Base-by-base conservation (phyloP, 2,888 invertebrate species). In the Apamea crenata region DNA sequence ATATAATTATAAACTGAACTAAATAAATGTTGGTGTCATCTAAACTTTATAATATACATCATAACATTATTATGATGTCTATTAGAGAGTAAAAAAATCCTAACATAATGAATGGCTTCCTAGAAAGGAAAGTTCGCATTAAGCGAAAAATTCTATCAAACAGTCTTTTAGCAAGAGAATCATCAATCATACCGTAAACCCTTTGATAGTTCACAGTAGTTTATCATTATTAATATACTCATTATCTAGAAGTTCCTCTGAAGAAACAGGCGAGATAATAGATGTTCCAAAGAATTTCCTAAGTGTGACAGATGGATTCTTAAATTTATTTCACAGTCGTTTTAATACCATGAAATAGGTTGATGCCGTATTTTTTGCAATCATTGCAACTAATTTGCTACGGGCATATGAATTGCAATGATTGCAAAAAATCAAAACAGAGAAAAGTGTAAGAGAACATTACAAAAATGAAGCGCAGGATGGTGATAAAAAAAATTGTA, bases 181-280 rank as follows among this genome's bases (percentile, higher is more conserved):
- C 59, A 77, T 83, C 40, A n/a, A 83, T 83, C 63, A 50, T 47
- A 29, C 29, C 4, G 29, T 44, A 47, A 56, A 56, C 47, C n/a
- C 32, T 65, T 65, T 6, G n/a, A 32, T 16, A 82, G 56, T 59
- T 69, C 8, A 53, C 69, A 70, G 32, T 29, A 53, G 16, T 65
- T 36, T 50, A 73, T 81, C 47, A 47, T 65, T n/a, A 40, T 59
- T 12, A 47, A 12, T 66, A 40, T 47, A 61, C 40, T 78, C 69
- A 63, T n/a, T 47, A 59, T 25, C 36, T 18, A n/a, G 21, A 21
- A 56, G 65, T n/a, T 44, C 32, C 6, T 32, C 8, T n/a, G 25
- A 32, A 32, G 18, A n/a, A 40, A 40, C 21, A 3, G 16, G 18
- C 44, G 32, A 59, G 18, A 2, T 72, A 7, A 69, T 16, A 50